Conservation (phyloP, 1,140 invertebrate genomes). For the Anastatus disparis region DNA sequence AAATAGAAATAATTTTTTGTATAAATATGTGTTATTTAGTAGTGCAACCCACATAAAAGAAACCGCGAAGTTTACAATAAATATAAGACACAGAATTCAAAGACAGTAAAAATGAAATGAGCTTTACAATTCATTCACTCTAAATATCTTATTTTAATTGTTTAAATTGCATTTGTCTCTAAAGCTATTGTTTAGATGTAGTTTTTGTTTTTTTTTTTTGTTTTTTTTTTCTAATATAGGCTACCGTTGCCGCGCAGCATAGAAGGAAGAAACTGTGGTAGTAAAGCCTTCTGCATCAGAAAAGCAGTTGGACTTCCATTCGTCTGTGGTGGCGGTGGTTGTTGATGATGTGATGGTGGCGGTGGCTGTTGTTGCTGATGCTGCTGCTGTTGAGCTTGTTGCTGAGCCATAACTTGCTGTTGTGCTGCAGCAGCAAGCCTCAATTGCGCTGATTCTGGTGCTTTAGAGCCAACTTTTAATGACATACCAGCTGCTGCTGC, state of each 20-base stretch:
- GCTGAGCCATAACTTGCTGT: slow-evolving; percentile 40
- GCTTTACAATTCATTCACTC: too few species aligned
- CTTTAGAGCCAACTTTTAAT: slow-evolving; percentile 41
- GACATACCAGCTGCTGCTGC: slow-evolving; percentile 69
- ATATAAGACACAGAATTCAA: too few species aligned
- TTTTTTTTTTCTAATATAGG: slow-evolving; percentile 29
- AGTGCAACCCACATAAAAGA: too few species aligned
- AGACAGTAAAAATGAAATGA: too few species aligned
- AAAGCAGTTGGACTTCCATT: slow-evolving; percentile 53
- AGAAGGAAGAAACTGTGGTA: slow-evolving; percentile 61
- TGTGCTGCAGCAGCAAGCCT: neutral
- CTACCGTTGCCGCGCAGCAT: slow-evolving; percentile 64
- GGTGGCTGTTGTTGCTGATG: slow-evolving; percentile 33
- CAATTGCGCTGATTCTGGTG: slow-evolving; percentile 32
- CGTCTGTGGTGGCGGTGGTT: slow-evolving; percentile 51
- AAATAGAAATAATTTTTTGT: too few species aligned
- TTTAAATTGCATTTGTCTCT: too few species aligned
- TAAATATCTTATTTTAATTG: too few species aligned
- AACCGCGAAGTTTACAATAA: too few species aligned
- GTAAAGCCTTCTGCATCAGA: slow-evolving; percentile 58
- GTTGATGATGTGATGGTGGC: slow-evolving; percentile 36
- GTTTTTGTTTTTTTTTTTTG: too few species aligned
- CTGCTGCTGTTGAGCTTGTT: slow-evolving; percentile 54
- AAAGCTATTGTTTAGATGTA: too few species aligned
- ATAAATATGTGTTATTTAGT: too few species aligned